Conservation (phyloP, 2,113 vertebrate genomes). For the Salvelinus sp. region DNA sequence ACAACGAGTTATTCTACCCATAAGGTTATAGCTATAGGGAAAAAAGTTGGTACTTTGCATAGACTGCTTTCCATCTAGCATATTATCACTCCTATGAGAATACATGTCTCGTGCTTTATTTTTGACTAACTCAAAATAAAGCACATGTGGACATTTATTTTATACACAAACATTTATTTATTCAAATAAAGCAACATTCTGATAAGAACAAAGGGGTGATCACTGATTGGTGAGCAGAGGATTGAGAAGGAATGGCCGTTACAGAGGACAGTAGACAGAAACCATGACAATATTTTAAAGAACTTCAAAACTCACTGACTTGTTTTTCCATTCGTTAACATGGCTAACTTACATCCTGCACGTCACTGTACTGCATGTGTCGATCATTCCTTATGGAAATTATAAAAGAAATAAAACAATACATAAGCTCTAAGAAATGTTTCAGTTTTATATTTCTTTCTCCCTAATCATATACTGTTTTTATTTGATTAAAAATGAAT, state of each 20-base stretch:
- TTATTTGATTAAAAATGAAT: slow-evolving; percentile 33
- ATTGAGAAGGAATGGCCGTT: slow-evolving; percentile 77
- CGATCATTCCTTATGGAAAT: slow-evolving; percentile 20
- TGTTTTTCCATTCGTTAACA: slow-evolving; percentile 36
- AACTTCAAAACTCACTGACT: slow-evolving; percentile 31
- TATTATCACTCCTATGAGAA: too few species aligned
- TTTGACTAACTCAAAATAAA: background rate
- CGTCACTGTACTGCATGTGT: slow-evolving; percentile 13
- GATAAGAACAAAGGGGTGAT: slow-evolving; percentile 81
- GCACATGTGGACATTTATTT: slow-evolving; percentile 60
- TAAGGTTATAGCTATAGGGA: too few species aligned
- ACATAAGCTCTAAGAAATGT: slow-evolving; percentile 53
- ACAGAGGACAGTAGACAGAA: slow-evolving; percentile 69
- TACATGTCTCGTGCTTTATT: background rate
- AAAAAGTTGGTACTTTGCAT: too few species aligned
- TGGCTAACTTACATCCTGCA: slow-evolving; percentile 32
- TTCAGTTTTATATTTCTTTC: background rate
- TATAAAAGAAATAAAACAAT: slow-evolving; percentile 49
- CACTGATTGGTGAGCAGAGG: slow-evolving; percentile 78
- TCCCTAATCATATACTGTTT: background rate
- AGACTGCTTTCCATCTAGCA: too few species aligned
- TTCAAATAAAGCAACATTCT: slow-evolving; percentile 89
- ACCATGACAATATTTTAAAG: slow-evolving; percentile 56
- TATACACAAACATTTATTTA: slow-evolving; percentile 98
- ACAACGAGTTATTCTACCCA: too few species aligned